Evolutionary conservation across 1,140 invertebrate genomes (phyloP), one percentile per base, ranked within the genome.

Genomic region (Sipha flava): DNA sequence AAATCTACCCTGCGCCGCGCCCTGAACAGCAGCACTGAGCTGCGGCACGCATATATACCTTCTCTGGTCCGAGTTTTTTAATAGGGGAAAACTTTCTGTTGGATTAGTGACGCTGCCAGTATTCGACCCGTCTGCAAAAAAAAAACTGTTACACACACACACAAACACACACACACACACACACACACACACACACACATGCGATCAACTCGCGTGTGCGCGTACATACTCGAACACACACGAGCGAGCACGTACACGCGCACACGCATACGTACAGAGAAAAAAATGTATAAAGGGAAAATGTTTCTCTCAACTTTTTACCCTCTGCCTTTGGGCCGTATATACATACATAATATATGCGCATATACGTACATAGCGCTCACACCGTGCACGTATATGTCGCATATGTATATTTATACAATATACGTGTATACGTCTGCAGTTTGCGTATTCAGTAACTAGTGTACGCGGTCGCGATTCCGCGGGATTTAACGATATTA

Each of bases 31-130:
- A 14, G 54, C 57, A n/a, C n/a, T n/a, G n/a, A 18, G 57, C 29
- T 6, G 23, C 57, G 57, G 23, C 57, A 59, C 26, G 10, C 40
- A 16, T 40, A 40, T 43, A n/a, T 77, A 77, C 73, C 73, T 77
- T 77, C 73, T 77, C 73, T 26, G 73, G 31, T 59, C 49, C 34
- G 52, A 23, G 34, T 64, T 64, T 64, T 73, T 73, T 54, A 77
- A 59, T 59, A 59, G 73, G 73, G 73, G 52, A 77, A 77, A 77
- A 77, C 73, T 77, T 77, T 77, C 73, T 40, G 73, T 77, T 77
- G 73, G 73, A 77, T 77, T 77, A 77, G 73, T 57, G 73, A 77
- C 73, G 73, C 49, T 77, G 73, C 73, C 49, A 43, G 73, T 59
- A 54, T 77, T 77, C 73, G 73, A 77, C 73, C 73, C n/a, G 73